These are phyloP conservation scores for Orius insidiosus DNA, from an alignment of 1,140 invertebrate genomes.

Conservation along the genomic window DNA sequence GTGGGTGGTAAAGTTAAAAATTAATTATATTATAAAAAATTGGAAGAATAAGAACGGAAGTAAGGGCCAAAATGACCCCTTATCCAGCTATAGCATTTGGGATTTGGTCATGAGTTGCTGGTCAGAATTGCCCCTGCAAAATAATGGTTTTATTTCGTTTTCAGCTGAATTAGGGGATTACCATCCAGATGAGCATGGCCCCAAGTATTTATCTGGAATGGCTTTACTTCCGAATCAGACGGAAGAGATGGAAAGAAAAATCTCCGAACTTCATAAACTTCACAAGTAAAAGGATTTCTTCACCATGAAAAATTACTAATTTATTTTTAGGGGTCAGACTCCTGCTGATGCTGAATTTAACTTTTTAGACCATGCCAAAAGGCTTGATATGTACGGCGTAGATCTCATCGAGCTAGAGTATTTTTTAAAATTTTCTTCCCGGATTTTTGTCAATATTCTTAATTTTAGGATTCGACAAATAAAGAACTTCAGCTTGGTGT, in stretches of 20 bases:
- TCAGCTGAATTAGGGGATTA: slow-evolving; percentile 93
- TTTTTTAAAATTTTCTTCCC: neutral
- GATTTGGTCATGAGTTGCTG: too few relatives aligned
- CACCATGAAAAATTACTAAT: too few relatives aligned
- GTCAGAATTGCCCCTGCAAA: too few relatives aligned
- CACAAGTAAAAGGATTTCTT: slow-evolving; percentile 47
- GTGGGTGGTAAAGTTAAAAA: too few relatives aligned
- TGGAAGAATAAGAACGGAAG: too few relatives aligned
- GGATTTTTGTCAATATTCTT: neutral
- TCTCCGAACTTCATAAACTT: slow-evolving; percentile 80
- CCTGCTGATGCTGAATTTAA: slow-evolving; percentile 88
- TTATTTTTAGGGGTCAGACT: slow-evolving; percentile 51
- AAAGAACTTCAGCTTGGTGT: slow-evolving; percentile 89
- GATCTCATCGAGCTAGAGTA: slow-evolving; percentile 77
- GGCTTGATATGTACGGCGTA: slow-evolving; percentile 82
- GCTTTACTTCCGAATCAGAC: slow-evolving; percentile 67
- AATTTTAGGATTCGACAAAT: slow-evolving; percentile 60
- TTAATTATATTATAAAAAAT: too few relatives aligned
- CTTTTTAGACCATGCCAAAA: slow-evolving; percentile 82
- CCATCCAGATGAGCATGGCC: slow-evolving; percentile 66
- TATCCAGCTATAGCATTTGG: too few relatives aligned
- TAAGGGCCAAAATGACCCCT: too few relatives aligned
- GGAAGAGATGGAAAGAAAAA: slow-evolving; percentile 76
- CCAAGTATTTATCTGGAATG: slow-evolving; percentile 62
- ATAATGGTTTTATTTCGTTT: too few relatives aligned